Conservation (phyloP, 2,888 invertebrate genomes). For the Malachius bipustulatus region DNA sequence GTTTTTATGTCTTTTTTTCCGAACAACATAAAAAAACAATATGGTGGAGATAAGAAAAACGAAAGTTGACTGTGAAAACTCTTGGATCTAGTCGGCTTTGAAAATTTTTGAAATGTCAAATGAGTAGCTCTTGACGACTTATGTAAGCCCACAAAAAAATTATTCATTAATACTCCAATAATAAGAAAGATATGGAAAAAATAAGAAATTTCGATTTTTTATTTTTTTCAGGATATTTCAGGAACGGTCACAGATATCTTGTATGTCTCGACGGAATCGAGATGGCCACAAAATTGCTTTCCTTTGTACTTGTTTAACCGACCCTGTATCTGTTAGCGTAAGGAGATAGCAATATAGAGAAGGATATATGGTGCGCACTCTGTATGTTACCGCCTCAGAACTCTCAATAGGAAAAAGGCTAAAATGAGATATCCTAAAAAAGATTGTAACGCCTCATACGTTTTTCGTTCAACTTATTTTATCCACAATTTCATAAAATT, state of each 20-base stretch:
- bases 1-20: no score
- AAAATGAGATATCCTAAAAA: no score
- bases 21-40: not conserved
- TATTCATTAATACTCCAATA: not conserved
- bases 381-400: no score
- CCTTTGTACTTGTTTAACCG: no score
- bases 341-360: no score
- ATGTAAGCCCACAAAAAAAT: not conserved
- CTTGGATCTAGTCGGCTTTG: not conserved
- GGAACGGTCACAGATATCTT: not conserved
- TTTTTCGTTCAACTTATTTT: no score
- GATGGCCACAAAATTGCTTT: conserved; percentile 1
- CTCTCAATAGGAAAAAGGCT: no score
- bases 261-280: not conserved
- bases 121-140: not conserved
- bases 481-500: no score
- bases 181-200: conserved; percentile 2
- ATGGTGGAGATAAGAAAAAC: not conserved
- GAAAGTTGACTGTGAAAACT: conserved; percentile 1
- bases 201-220: not conserved
- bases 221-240: not conserved
- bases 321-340: no score
- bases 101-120: not conserved
- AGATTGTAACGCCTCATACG: no score
- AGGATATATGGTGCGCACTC: no score